Conservation (phyloP, 2,888 invertebrate genomes). For the Zaprionus bogoriensis region DNA sequence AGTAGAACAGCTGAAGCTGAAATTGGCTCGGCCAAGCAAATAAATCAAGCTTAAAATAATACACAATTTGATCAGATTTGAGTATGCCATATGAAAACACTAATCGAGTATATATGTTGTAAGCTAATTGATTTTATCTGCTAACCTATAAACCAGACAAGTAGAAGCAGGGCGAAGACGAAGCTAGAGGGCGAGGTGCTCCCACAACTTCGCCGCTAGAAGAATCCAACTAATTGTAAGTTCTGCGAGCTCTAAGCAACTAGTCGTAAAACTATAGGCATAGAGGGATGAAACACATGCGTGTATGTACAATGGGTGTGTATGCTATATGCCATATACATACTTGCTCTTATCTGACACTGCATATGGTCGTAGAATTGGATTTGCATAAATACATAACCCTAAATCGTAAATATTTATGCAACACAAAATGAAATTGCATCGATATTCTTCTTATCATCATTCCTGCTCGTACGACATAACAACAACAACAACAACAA, state of each 20-base stretch:
- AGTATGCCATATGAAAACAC: conserved; percentile 27
- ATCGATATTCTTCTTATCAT: conserved; percentile 28
- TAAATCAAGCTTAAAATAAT: conserved; percentile 6
- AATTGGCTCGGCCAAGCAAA: conserved; percentile 46
- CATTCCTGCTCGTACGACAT: too few relatives aligned
- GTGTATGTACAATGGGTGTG: too few relatives aligned
- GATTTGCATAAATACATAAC: conserved; percentile 67
- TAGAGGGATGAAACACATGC: conserved; percentile 14
- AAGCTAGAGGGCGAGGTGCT: background rate
- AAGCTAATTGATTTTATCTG: conserved; percentile 74
- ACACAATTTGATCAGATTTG: conserved; percentile 19
- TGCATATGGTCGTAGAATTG: too few relatives aligned
- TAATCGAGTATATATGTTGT: conserved; percentile 62
- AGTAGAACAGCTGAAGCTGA: background rate
- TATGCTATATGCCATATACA: too few relatives aligned
- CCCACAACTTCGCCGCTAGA: background rate
- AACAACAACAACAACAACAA: too few relatives aligned
- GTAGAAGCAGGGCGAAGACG: background rate
- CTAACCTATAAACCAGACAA: conserved; percentile 34
- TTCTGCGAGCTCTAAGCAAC: conserved; percentile 69
- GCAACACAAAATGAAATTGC: conserved; percentile 54
- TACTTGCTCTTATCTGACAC: background rate
- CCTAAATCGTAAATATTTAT: conserved; percentile 73
- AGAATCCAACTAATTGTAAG: conserved; percentile 50
- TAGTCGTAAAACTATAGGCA: conserved; percentile 50